Evolutionary conservation across 2,888 invertebrate species (phyloP).

Genomic region (Macrosoma leucophasiata): DNA sequence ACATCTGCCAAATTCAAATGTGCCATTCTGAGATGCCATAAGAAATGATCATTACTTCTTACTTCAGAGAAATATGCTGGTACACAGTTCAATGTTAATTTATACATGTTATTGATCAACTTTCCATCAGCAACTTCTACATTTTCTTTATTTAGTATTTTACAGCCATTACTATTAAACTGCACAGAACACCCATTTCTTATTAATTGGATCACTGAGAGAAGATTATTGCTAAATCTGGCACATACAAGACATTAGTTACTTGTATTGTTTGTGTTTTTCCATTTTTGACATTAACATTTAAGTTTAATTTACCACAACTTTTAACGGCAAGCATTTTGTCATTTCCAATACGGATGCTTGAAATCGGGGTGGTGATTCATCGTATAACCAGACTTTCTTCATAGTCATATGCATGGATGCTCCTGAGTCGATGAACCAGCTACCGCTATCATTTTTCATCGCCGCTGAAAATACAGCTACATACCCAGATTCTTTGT

Average conservation of each 20-base stretch:
- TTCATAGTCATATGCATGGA: conserved; percentile 1
- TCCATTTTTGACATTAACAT: conserved; percentile 2
- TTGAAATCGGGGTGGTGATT: conserved; percentile 11
- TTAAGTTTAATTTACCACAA: conserved; percentile 6
- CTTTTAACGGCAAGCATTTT: conserved; percentile 16
- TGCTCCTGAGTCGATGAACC: background rate
- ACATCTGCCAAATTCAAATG: conserved; percentile 17
- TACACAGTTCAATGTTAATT: too few species aligned
- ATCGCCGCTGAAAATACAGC: background rate
- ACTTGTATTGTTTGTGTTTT: conserved; percentile 16
- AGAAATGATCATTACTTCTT: conserved; percentile 5
- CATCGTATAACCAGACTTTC: conserved; percentile 13
- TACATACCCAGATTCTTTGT: background rate
- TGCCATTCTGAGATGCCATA: conserved; percentile 19
- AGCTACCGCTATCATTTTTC: background rate
- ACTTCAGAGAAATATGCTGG: too few species aligned
- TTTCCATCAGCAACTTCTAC: too few species aligned
- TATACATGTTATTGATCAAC: too few species aligned
- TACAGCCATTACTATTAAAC: conserved; percentile 19
- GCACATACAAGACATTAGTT: conserved; percentile 25
- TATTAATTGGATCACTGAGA: conserved; percentile 23
- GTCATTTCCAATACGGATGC: conserved; percentile 18
- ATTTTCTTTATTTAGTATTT: conserved; percentile 1
- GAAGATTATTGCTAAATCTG: conserved; percentile 22
- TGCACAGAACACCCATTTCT: conserved; percentile 15